These are phyloP conservation scores for Istiophorus platypterus DNA, from an alignment of 2,113 vertebrate species.

Conservation along the genomic window DNA sequence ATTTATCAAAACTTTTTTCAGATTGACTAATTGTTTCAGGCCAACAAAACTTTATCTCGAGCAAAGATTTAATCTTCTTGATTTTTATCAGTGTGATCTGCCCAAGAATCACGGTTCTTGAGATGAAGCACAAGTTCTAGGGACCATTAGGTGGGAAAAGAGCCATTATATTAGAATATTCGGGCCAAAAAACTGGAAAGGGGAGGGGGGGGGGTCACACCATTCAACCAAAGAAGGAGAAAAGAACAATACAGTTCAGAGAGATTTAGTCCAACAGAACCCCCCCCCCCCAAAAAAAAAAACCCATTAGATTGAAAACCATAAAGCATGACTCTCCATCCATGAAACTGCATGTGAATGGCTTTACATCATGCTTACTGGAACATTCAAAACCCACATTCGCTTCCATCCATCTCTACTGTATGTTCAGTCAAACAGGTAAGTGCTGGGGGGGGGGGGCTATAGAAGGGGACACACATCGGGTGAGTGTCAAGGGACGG, in stretches of 20 bases:
- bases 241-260: slow-evolving; percentile 26
- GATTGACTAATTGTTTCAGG: not conserved
- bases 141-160: slow-evolving; percentile 27
- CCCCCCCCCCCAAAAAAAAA: slow-evolving; percentile 11
- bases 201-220: not conserved
- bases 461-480: slow-evolving; percentile 63
- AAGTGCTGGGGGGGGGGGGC: slow-evolving; percentile 16
- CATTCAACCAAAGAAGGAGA: slow-evolving; percentile 36
- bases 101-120: not conserved
- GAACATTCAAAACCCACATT: slow-evolving; percentile 47
- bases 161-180: not conserved
- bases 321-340: slow-evolving; percentile 52
- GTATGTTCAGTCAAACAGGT: slow-evolving; percentile 64
- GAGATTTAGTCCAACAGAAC: not conserved
- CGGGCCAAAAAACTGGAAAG: not conserved
- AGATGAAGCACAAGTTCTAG: not conserved
- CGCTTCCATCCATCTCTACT: slow-evolving; percentile 47
- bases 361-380: slow-evolving; percentile 61
- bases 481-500: slow-evolving; percentile 47
- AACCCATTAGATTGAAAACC: slow-evolving; percentile 42
- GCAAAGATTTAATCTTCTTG: too few relatives aligned
- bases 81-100: not conserved
- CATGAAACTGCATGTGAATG: slow-evolving; percentile 27
- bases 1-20: not conserved
- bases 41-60: not conserved